phyloP scores from a whole-genome alignment of 2,797 vertebrate genomes.

The Acrossocheilus fasciatus region DNA sequence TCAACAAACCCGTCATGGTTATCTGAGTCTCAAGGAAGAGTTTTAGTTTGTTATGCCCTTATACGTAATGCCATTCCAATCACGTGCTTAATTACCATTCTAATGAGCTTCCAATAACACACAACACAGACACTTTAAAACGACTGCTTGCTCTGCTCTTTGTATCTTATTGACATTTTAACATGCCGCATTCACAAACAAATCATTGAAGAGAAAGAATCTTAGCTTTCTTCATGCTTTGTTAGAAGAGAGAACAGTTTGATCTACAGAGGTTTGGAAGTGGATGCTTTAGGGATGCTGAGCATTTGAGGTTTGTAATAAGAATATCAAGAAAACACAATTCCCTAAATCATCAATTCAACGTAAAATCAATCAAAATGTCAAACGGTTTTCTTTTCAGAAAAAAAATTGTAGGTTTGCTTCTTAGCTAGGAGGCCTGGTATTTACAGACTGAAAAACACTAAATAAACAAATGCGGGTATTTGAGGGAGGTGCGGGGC shows the following conservation, averaged over 20 bases:
- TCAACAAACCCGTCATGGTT: background rate
- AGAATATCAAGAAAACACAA: constrained; percentile 18
- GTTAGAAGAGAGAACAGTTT: constrained; percentile 1
- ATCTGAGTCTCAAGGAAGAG: background rate
- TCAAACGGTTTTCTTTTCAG: background rate
- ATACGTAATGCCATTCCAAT: constrained; percentile 5
- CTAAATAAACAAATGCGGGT: constrained; percentile 15
- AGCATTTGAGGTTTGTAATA: background rate
- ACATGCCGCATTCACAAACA: background rate
- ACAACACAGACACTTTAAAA: constrained; percentile 63
- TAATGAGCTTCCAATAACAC: constrained; percentile 66
- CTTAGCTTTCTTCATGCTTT: background rate
- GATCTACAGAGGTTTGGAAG: background rate
- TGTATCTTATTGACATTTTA: constrained; percentile 63
- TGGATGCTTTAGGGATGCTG: background rate
- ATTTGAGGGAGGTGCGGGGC: background rate
- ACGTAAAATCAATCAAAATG: constrained; percentile 6
- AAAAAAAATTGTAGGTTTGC: background rate
- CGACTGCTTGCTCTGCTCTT: constrained; percentile 60
- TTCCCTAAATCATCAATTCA: constrained; percentile 30
- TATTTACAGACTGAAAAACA: background rate
- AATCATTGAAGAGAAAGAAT: background rate
- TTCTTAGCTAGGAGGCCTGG: background rate
- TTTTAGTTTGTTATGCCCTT: constrained; percentile 6
- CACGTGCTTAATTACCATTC: constrained; percentile 55